A percentile compares a stretch with the other conserved stretches of the same genome.
Evolutionary conservation across 2,888 invertebrate genomes (phyloP).

Genomic region (Punctoribates punctum): DNA sequence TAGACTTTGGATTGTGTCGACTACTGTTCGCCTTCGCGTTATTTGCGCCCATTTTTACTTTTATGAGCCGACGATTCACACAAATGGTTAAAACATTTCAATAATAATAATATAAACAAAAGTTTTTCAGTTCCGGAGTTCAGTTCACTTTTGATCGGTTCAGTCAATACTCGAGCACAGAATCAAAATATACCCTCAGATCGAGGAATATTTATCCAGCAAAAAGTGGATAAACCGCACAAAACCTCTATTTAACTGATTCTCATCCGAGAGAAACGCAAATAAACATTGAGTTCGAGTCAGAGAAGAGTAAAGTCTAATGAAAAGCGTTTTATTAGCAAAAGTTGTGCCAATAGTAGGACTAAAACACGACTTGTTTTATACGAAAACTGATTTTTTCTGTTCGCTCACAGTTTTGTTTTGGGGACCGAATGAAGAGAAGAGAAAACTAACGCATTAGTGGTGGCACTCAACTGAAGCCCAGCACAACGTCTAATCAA

Average conservation of each 20-base stretch:
- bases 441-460: neutral
- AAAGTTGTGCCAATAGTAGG: neutral
- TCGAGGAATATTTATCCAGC: no score
- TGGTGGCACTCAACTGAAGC: neutral
- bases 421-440: neutral
- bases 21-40: neutral
- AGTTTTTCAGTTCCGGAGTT: no score
- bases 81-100: no score
- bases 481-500: neutral
- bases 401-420: no score
- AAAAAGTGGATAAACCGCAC: no score
- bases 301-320: neutral
- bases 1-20: neutral
- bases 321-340: neutral
- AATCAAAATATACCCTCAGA: no score
- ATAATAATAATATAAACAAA: no score
- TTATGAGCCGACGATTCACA: no score
- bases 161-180: no score
- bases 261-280: neutral
- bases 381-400: neutral
- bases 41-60: constrained; percentile 27
- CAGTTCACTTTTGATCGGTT: no score
- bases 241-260: no score
- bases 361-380: neutral
- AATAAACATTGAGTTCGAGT: neutral